phyloP scores from a whole-genome alignment of 2,797 vertebrate species.

The Pantherophis alleghaniensis region DNA sequence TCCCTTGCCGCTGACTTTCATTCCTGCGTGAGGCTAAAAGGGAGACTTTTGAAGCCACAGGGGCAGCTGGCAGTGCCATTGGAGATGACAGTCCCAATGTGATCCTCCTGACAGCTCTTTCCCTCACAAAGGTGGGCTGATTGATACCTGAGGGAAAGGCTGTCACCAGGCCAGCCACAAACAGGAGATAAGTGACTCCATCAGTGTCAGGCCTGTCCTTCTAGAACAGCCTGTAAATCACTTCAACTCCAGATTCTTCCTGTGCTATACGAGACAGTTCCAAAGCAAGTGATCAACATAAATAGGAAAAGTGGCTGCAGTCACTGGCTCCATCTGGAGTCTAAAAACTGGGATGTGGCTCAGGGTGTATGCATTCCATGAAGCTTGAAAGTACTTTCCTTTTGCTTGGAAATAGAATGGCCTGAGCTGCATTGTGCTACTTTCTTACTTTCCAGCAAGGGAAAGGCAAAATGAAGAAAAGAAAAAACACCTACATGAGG shows the following conservation, averaged over 20 bases:
- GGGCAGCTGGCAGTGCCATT: conserved; percentile 57
- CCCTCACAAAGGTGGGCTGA: conserved; percentile 60
- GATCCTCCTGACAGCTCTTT: conserved; percentile 60
- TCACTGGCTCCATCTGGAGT: conserved; percentile 16
- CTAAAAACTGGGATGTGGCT: conserved; percentile 24
- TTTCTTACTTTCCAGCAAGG: neutral
- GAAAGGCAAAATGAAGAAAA: neutral
- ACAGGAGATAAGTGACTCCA: conserved; percentile 67
- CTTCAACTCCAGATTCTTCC: conserved; percentile 31
- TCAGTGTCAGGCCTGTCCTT: conserved; percentile 70
- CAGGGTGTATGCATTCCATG: neutral
- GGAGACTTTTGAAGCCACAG: conserved; percentile 50
- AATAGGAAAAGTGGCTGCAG: neutral
- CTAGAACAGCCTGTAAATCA: conserved; percentile 64
- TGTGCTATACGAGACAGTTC: conserved; percentile 9
- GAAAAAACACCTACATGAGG: neutral
- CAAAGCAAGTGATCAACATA: conserved; percentile 49
- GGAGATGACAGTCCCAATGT: conserved; percentile 65
- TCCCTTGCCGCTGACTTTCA: neutral
- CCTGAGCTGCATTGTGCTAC: neutral
- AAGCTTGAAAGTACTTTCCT: neutral
- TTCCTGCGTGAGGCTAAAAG: neutral
- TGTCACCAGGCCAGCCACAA: conserved; percentile 58
- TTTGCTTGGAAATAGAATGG: neutral
- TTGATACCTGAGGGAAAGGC: conserved; percentile 62